Base-by-base conservation (phyloP, 2,888 invertebrate species). In the Dryococelus australis region DNA sequence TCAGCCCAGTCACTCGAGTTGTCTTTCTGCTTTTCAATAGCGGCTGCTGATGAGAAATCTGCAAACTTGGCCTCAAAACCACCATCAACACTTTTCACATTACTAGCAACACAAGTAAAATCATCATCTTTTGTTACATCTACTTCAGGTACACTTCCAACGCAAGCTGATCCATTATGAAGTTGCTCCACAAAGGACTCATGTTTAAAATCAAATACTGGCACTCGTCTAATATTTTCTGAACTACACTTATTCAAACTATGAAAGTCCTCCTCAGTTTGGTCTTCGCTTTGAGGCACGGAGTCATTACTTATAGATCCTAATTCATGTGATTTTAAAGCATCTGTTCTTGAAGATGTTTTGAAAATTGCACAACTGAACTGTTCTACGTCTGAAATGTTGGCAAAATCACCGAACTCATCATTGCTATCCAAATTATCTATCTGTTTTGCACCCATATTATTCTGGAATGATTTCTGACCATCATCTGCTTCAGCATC, bases 41-140 rank as follows among this genome's bases (percentile, higher is more conserved):
- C 1, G 0, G n/a, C n/a, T n/a, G 24, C 65, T 24, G 65, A 20
- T n/a, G 65, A 65, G 65, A 65, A 65, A 90, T 93, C 92, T 8
- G 92, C 92, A 89, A 93, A 93, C 89, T 93, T 92, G 89, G 92
- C 92, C 27, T 65, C 65, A 65, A 65, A 24, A 24, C 51, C 26
- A 43, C 43, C 24, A 27, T 85, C 51, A 51, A n/a, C 43, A n/a
- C 5, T 51, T n/a, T 43, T 53, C 6, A 26, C 20, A 35, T 28
- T 85, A 85, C 85, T 84, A 78, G 87, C 78, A 86, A 90, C 90
- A 86, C 89, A 89, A 83, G 89, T 87, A 87, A 90, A 90, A 51
- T 85, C 85, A 26, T 43, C 27, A n/a, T 16, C 24, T 85, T 85
- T 51, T 43, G 85, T 85, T 27, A n/a, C 47, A 47, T 13, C 85